Base-by-base conservation (phyloP, 2,888 invertebrate genomes). In the Cistogaster globosa region DNA sequence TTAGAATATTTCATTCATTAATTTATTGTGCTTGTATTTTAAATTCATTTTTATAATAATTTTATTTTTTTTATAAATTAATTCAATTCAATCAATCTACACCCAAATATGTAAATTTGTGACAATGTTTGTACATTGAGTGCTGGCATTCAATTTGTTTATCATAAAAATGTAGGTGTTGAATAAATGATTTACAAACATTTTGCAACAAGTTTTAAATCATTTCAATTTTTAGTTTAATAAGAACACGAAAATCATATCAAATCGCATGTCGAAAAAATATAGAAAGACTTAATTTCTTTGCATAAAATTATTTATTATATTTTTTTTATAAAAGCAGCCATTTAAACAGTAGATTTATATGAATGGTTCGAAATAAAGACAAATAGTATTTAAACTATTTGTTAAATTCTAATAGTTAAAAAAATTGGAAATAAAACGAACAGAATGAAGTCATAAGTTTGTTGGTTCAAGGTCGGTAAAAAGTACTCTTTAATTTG, bases 141-240 rank as follows among this genome's bases (percentile, higher is more conserved):
- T 38, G 38, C 11, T 38, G 38, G 38, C 32, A 74, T 51, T 58
- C 16, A 36, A 51, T n/a, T 62, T 75, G 6, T 51, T n/a, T 20
- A 38, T 58, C 58, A 11, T 32, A 9, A 48, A 67, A 67, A 62
- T 74, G 84, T 84, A 84, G 84, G 81, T 84, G 84, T 84, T 77
- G 84, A 84, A 74, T 69, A 74, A 81, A 84, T 81, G 84, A 84
- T 81, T 81, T 81, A 77, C 81, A 81, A 84, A 80, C 81, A 57
- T 77, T 80, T 69, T 71, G 77, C 77, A 84, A 72, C 81, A 84
- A 84, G 77, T 84, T 53, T 71, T 81, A 72, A 74, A 77, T 81
- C 77, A 84, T 84, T 84, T 42, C 1, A 42, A 12, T 42, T 42
- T 42, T 42, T 11, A 57, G 38, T 42, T 42, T 6, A 42, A 11